Evolutionary conservation across 2,888 invertebrate species (phyloP).

Genomic region (Mesorhabditis spiculigera): DNA sequence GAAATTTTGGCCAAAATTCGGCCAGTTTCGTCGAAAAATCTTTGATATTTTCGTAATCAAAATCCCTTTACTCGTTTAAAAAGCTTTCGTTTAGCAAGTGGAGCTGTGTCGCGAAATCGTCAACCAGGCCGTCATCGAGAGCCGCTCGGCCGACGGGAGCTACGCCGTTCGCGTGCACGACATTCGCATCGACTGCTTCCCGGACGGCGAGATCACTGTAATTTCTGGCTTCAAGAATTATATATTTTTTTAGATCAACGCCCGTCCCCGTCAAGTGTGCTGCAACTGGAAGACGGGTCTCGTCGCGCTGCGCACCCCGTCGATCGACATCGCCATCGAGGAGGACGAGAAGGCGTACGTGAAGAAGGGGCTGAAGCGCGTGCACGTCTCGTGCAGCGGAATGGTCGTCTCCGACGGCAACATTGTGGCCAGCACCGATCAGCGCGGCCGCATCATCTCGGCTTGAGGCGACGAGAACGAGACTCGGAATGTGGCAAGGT

Average conservation of each 20-base stretch:
- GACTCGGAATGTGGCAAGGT: too few species aligned
- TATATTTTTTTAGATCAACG: constrained; percentile 54
- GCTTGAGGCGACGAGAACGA: too few species aligned
- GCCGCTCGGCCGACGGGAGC: constrained; percentile 25
- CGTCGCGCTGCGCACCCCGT: constrained; percentile 58
- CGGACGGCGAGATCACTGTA: constrained; percentile 59
- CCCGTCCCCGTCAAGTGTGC: constrained; percentile 59
- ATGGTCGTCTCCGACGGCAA: constrained; percentile 56
- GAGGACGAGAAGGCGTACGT: constrained; percentile 49
- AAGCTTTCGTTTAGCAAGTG: constrained; percentile 30
- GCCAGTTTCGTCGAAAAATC: too few species aligned
- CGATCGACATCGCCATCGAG: constrained; percentile 59
- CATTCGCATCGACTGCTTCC: constrained; percentile 45
- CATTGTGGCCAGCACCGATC: constrained; percentile 52
- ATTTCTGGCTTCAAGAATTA: constrained; percentile 46
- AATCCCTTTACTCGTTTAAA: neutral
- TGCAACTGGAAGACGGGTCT: constrained; percentile 57
- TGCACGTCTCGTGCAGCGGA: constrained; percentile 53
- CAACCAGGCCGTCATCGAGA: constrained; percentile 57
- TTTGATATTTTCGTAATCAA: too few species aligned
- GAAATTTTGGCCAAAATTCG: too few species aligned
- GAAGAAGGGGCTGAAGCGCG: constrained; percentile 49
- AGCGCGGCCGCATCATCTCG: constrained; percentile 46
- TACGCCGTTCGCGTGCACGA: neutral
- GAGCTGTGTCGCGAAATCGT: constrained; percentile 56